Evolutionary conservation across 1,140 invertebrate species (phyloP), one percentile per base, ranked within the genome.

Genomic region (Anastrepha ludens): DNA sequence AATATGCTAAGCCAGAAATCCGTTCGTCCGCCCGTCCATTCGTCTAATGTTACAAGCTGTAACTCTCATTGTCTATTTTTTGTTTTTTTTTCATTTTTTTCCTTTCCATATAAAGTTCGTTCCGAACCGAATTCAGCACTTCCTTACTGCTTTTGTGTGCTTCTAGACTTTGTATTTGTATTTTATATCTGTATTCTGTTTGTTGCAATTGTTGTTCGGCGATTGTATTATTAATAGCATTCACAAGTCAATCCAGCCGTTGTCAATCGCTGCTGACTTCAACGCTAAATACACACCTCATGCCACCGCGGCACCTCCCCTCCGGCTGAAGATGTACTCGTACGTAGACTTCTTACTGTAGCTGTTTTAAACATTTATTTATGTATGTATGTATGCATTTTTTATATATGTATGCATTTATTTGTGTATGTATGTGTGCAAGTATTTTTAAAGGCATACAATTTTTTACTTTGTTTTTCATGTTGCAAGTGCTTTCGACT

Each of bases 221-320:
- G 74, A 81, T 81, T 81, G 74, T 81, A 81, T 55, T 81, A 81
- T 81, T 81, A 58, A 81, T 81, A 81, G 47, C 74, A 81, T 81
- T 81, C 47, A n/a, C 74, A 81, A 81, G 74, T 81, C 47, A 81
- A 17, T 81, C 15, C 74, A 58, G 47, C 17, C 74, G n/a, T 81
- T 55, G 74, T 29, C 47, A 41, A 81, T 58, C 74, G 50, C 7
- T 81, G 74, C 47, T 81, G 8, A 58, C 47, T 55, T 81, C 15
- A 55, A 17, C 70, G 65, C 39, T 29, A 29, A 55, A 55, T n/a
- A 74, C 70, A 15, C 44, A 17, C 41, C 70, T 44, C 41, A n/a
- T 74, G 70, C 70, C 64, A 39, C 64, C 20, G 11, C 64, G 64
- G 39, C 29, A 29, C 64, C 9, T 8, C 39, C 39, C 29, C 29